phyloP scores from a whole-genome alignment of 2,113 vertebrate genomes.

The Genyomyrus donnyi region DNA sequence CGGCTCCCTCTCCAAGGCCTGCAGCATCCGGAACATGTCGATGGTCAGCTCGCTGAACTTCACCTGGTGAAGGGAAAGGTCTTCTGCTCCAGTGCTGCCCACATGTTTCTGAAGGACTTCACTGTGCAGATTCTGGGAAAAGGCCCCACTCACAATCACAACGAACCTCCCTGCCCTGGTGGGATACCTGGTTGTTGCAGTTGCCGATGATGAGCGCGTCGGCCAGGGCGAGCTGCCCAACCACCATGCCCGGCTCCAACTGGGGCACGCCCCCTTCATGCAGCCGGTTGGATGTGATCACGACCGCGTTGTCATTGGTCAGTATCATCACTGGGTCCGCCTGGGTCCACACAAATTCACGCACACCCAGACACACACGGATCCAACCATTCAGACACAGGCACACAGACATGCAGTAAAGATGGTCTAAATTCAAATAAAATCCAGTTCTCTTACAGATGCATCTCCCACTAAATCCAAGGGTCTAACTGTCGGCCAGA shows the following conservation, averaged over 20 bases:
- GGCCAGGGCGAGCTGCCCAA: slow-evolving; percentile 86
- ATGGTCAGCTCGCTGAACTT: slow-evolving; percentile 97
- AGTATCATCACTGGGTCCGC: slow-evolving; percentile 91
- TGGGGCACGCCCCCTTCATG: slow-evolving; percentile 77
- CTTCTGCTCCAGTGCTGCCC: neutral
- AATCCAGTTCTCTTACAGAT: neutral
- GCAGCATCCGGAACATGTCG: slow-evolving; percentile 98
- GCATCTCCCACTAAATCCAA: neutral
- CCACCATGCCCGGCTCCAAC: slow-evolving; percentile 94
- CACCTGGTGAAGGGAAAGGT: slow-evolving; percentile 59
- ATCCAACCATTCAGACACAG: neutral
- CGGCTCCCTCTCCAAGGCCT: slow-evolving; percentile 90
- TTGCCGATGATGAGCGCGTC: slow-evolving; percentile 95
- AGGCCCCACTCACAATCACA: slow-evolving; percentile 77
- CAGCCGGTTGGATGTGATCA: slow-evolving; percentile 83
- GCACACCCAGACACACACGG: neutral
- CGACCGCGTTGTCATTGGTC: slow-evolving; percentile 82
- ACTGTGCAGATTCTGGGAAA: slow-evolving; percentile 49
- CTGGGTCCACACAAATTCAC: slow-evolving; percentile 48
- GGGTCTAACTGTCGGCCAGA: neutral
- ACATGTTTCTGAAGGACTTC: slow-evolving; percentile 66
- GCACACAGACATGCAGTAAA: neutral
- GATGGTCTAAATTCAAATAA: neutral
- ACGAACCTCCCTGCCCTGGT: slow-evolving; percentile 52
- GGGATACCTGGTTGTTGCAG: slow-evolving; percentile 93